These are phyloP conservation scores for Podarcis cretensis DNA, from an alignment of 2,113 vertebrate genomes.

Conservation along the genomic window DNA sequence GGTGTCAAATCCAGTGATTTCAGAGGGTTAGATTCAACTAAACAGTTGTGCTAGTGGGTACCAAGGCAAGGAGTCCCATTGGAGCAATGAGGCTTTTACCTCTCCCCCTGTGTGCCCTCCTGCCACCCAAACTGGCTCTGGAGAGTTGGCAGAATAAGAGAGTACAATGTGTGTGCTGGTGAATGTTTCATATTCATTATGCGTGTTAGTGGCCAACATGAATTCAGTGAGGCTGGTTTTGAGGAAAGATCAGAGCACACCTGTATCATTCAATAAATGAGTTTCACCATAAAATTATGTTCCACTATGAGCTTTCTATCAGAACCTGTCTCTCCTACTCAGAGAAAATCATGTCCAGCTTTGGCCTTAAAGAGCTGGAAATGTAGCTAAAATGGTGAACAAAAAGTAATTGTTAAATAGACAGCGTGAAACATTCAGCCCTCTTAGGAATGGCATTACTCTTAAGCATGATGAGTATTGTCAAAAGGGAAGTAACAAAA, in stretches of 20 bases:
- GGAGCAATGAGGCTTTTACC: no score
- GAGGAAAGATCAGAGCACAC: neutral
- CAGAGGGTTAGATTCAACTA: no score
- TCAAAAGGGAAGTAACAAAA: neutral
- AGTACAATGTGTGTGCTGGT: no score
- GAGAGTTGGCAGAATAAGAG: no score
- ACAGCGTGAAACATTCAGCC: constrained; percentile 9
- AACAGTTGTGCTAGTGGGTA: no score
- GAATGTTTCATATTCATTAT: no score
- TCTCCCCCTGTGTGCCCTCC: no score
- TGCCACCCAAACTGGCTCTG: no score
- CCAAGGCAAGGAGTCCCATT: no score
- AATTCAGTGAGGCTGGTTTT: neutral
- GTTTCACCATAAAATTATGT: neutral
- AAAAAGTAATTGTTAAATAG: neutral
- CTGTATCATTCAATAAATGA: neutral
- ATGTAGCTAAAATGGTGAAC: neutral
- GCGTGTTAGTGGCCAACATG: no score
- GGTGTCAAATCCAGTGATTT: no score
- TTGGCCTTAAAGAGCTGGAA: neutral
- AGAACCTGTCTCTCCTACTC: neutral
- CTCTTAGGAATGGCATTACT: constrained; percentile 19
- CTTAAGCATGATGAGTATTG: neutral
- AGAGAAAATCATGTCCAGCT: neutral
- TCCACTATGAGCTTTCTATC: neutral